phyloP scores from a whole-genome alignment of 2,797 vertebrate species.

The Calcarius lapponicus region DNA sequence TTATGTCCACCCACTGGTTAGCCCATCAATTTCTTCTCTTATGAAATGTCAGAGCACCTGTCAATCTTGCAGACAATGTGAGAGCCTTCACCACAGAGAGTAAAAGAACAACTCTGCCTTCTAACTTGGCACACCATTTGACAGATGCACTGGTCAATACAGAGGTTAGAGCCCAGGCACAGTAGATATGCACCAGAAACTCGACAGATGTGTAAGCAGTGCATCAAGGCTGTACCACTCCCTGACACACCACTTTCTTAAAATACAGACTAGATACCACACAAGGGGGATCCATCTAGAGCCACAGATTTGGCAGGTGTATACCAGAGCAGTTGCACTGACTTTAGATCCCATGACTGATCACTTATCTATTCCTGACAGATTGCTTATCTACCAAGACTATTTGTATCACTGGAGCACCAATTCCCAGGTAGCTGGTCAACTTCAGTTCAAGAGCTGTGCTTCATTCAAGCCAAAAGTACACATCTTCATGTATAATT shows the following conservation, averaged over 20 bases:
- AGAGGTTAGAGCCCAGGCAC: not conserved
- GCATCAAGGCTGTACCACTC: not conserved
- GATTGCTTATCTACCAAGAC: not conserved
- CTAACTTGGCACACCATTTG: accelerated
- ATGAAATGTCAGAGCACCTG: not conserved
- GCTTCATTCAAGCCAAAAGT: not conserved
- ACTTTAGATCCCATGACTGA: not conserved
- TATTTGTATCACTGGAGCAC: not conserved
- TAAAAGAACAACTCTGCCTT: not conserved
- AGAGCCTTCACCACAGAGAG: not conserved
- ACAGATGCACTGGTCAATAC: not conserved
- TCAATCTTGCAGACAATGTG: not conserved
- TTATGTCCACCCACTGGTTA: not conserved
- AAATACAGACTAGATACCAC: not conserved
- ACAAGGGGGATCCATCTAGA: not conserved
- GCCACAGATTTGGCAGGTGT: accelerated
- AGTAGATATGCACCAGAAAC: not conserved
- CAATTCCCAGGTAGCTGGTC: accelerated
- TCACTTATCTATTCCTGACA: accelerated
- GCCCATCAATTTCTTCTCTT: not conserved
- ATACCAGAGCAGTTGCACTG: not conserved
- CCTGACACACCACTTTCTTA: not conserved
- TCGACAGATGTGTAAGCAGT: not conserved
- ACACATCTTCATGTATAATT: accelerated
- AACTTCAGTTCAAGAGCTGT: not conserved